A percentile compares a stretch with the other conserved stretches of the same genome.
phyloP scores from a whole-genome alignment of 2,113 vertebrate genomes.

The Nothocercus julius region DNA sequence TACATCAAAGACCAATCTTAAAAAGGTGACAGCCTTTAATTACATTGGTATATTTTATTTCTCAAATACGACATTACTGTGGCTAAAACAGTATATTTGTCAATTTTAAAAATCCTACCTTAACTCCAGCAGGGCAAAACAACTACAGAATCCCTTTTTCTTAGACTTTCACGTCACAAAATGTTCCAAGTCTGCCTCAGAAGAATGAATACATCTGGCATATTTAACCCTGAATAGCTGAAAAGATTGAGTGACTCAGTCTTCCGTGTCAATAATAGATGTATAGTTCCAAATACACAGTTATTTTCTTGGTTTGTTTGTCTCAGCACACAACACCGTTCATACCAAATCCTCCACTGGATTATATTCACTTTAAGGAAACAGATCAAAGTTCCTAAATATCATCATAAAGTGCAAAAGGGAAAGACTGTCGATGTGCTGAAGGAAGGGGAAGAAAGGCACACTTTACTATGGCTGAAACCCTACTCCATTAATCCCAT shows the following conservation, averaged over 20 bases:
- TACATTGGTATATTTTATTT: neutral
- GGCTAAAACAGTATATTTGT: neutral
- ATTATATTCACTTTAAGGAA: neutral
- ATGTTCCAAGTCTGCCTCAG: neutral
- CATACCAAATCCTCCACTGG: neutral
- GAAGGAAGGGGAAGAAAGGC: neutral
- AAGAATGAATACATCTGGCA: neutral
- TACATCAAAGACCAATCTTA: neutral
- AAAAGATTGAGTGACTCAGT: neutral
- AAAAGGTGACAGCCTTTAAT: neutral
- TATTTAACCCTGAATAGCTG: neutral
- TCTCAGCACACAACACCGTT: neutral
- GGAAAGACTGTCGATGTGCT: neutral
- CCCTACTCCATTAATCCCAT: neutral
- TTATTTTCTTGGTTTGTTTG: neutral
- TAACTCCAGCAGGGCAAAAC: neutral
- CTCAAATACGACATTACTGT: neutral
- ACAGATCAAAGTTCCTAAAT: neutral
- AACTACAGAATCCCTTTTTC: neutral
- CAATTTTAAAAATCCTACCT: neutral
- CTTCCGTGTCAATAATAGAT: neutral
- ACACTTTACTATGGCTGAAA: neutral
- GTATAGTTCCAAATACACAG: rapidly evolving
- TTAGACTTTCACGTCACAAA: neutral
- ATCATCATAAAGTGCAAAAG: neutral